phyloP scores from a whole-genome alignment of 2,888 invertebrate genomes.

The Choristoneura rosaceana region DNA sequence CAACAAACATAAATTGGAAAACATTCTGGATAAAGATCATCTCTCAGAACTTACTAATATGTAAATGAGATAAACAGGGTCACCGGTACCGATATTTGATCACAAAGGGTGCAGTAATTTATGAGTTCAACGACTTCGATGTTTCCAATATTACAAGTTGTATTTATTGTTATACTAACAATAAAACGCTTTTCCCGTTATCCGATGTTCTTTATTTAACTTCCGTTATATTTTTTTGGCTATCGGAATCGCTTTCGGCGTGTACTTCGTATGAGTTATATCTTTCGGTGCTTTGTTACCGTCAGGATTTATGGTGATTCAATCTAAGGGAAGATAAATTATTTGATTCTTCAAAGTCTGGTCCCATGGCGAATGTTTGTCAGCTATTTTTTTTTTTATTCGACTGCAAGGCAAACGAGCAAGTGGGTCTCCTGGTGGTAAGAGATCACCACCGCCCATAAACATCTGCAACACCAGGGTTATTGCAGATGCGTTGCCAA shows the following conservation, averaged over 20 bases:
- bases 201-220: slow-evolving; percentile 38
- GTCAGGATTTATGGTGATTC: background rate
- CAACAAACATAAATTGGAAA: slow-evolving; percentile 17
- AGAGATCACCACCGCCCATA: too few species aligned
- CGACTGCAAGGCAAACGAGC: too few species aligned
- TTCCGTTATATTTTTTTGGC: slow-evolving; percentile 43
- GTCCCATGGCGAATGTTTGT: background rate
- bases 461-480: too few species aligned
- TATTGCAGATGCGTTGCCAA: too few species aligned
- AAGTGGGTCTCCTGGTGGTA: too few species aligned
- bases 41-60: slow-evolving; percentile 18
- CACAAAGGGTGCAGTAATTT: slow-evolving; percentile 38
- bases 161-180: slow-evolving; percentile 35
- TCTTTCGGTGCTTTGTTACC: background rate
- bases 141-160: slow-evolving; percentile 25
- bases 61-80: slow-evolving; percentile 33
- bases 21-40: slow-evolving; percentile 20
- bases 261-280: background rate
- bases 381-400: too few species aligned
- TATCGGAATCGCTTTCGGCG: slow-evolving; percentile 41
- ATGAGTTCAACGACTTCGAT: slow-evolving; percentile 45
- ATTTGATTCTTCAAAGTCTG: background rate
- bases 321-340: background rate
- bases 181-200: slow-evolving; percentile 45
- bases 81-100: slow-evolving; percentile 21